Conservation (phyloP, 1,140 invertebrate genomes). For the Idris sp. region DNA sequence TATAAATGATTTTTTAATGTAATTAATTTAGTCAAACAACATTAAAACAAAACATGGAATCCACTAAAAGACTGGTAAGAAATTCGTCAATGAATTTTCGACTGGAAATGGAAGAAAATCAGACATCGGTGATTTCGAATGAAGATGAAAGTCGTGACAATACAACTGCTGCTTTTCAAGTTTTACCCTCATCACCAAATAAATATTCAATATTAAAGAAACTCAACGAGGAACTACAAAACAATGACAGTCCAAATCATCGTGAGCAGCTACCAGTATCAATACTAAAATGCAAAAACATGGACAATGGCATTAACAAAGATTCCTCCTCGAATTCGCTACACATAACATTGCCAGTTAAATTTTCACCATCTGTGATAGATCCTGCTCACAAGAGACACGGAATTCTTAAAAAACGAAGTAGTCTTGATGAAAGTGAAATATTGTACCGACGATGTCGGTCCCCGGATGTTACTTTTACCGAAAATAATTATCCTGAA, state of each 20-base stretch:
- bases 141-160: slow-evolving; percentile 43
- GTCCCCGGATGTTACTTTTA: slow-evolving; percentile 83
- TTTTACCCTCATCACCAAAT: slow-evolving; percentile 59
- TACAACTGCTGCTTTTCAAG: slow-evolving; percentile 41
- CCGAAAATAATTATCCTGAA: slow-evolving; percentile 79
- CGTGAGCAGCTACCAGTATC: slow-evolving; percentile 81
- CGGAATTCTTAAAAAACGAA: slow-evolving; percentile 88
- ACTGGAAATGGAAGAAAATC: slow-evolving; percentile 20
- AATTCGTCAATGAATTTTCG: slow-evolving; percentile 36
- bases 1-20: too few relatives aligned
- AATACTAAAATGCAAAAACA: slow-evolving; percentile 87
- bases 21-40: slow-evolving; percentile 21
- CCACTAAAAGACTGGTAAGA: slow-evolving; percentile 37
- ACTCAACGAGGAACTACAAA: slow-evolving; percentile 70
- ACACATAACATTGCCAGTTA: slow-evolving; percentile 63
- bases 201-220: slow-evolving; percentile 67
- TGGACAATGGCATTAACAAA: slow-evolving; percentile 79
- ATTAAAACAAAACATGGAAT: slow-evolving; percentile 43
- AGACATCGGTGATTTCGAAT: slow-evolving; percentile 8
- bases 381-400: slow-evolving; percentile 81
- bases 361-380: slow-evolving; percentile 75
- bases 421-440: slow-evolving; percentile 87
- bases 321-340: slow-evolving; percentile 74
- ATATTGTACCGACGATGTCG: slow-evolving; percentile 83
- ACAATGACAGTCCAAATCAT: slow-evolving; percentile 58